Evolutionary conservation across 2,113 vertebrate species (phyloP).

Genomic region (Plectropomus leopardus): DNA sequence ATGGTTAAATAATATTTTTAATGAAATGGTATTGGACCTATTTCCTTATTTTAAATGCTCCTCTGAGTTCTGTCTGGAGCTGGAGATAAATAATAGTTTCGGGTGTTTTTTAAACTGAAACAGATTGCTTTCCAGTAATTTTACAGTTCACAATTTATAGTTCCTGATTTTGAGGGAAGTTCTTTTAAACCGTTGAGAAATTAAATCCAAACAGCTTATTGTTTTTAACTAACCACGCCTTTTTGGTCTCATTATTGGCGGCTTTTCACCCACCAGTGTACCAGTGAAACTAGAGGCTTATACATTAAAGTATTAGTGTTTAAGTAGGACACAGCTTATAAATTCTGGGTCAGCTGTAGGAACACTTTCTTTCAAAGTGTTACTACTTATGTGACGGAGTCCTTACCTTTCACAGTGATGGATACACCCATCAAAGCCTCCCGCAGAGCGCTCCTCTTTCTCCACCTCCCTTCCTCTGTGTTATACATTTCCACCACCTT

Average conservation of each 20-base stretch:
- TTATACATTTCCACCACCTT: slow-evolving; percentile 95
- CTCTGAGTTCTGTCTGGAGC: neutral
- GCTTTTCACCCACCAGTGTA: neutral
- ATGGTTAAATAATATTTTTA: neutral
- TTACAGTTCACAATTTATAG: neutral
- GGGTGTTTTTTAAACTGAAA: no score
- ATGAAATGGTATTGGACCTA: neutral
- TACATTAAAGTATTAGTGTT: neutral
- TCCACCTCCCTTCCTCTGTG: slow-evolving; percentile 96
- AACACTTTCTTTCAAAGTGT: neutral
- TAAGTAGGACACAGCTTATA: no score
- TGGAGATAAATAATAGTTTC: neutral
- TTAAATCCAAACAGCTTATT: neutral
- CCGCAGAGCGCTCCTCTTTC: slow-evolving; percentile 91
- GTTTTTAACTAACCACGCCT: neutral
- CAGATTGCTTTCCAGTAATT: neutral
- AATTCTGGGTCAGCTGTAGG: no score
- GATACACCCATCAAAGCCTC: slow-evolving; percentile 96
- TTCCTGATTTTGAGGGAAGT: neutral
- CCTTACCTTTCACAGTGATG: slow-evolving; percentile 92
- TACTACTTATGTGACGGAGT: neutral
- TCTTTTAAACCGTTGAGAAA: neutral
- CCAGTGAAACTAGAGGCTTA: neutral
- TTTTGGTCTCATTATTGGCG: slow-evolving; percentile 5
- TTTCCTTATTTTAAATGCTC: no score